Evolutionary conservation across 1,140 invertebrate genomes (phyloP).

Genomic region (Formica selysi): DNA sequence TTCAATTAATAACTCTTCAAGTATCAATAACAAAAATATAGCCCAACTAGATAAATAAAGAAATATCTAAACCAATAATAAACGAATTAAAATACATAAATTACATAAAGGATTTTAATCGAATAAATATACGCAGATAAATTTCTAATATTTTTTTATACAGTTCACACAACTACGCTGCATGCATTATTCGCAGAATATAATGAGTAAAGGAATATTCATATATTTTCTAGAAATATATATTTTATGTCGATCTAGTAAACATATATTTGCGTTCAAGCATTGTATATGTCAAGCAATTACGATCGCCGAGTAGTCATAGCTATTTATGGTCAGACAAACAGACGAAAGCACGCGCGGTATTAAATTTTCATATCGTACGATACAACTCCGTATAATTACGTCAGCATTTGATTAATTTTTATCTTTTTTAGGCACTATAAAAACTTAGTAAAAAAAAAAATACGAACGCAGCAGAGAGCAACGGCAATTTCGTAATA

Average conservation of each 20-base stretch:
- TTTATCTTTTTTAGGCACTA: neutral
- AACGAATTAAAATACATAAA: neutral
- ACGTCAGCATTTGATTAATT: neutral
- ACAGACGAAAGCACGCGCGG: conserved; percentile 16
- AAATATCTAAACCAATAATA: neutral
- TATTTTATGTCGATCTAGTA: neutral
- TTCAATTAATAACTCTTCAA: neutral
- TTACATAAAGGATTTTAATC: neutral
- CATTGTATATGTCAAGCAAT: conserved; percentile 14
- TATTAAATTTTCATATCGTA: conserved; percentile 13
- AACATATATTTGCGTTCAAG: neutral
- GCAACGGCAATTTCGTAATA: too few relatives aligned
- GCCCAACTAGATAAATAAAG: neutral
- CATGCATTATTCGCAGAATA: neutral
- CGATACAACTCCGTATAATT: neutral
- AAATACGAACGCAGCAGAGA: too few relatives aligned
- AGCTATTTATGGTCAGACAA: conserved; percentile 29
- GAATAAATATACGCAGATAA: neutral
- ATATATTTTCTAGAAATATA: conserved; percentile 17
- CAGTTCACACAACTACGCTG: neutral
- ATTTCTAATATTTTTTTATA: neutral
- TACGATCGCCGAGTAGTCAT: conserved; percentile 39
- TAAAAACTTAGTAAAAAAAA: too few relatives aligned
- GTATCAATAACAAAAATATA: neutral
- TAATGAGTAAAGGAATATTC: neutral